Conservation (phyloP, 2,888 invertebrate genomes). For the Drepana falcataria region DNA sequence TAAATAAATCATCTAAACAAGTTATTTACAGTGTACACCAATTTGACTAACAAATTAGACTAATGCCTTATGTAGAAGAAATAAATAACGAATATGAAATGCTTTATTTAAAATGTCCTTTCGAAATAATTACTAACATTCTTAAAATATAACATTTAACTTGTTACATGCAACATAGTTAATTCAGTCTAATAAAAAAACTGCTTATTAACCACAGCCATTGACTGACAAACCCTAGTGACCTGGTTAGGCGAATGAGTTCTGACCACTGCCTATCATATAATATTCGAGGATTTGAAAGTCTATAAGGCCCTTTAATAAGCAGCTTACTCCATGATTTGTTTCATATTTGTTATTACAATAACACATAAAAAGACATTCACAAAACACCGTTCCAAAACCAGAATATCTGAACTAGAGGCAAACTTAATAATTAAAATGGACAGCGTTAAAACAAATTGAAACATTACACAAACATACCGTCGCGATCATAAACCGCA, state of each 20-base stretch:
- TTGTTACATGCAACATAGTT: slow-evolving; percentile 59
- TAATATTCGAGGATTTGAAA: slow-evolving; percentile 46
- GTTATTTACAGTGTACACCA: slow-evolving; percentile 72
- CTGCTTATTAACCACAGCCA: slow-evolving; percentile 53
- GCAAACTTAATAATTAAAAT: slow-evolving; percentile 40
- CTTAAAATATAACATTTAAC: slow-evolving; percentile 62
- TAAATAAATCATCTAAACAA: slow-evolving; percentile 75
- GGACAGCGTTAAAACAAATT: slow-evolving; percentile 62
- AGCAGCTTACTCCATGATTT: slow-evolving; percentile 46
- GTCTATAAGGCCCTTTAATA: slow-evolving; percentile 70
- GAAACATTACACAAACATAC: slow-evolving; percentile 59
- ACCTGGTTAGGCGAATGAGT: too few species aligned
- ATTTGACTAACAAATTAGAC: slow-evolving; percentile 72
- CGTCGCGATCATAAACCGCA: slow-evolving; percentile 39
- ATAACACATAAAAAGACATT: slow-evolving; percentile 44
- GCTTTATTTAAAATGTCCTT: slow-evolving; percentile 68
- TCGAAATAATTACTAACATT: slow-evolving; percentile 61
- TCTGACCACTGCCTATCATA: slow-evolving; percentile 2
- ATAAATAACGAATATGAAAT: slow-evolving; percentile 78
- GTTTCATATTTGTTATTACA: slow-evolving; percentile 66
- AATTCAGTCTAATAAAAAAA: slow-evolving; percentile 65
- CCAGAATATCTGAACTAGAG: slow-evolving; percentile 35
- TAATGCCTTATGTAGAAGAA: slow-evolving; percentile 70
- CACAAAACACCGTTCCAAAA: slow-evolving; percentile 38
- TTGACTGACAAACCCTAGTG: slow-evolving; percentile 56